Evolutionary conservation across 2,113 vertebrate genomes (phyloP).

Genomic region (Etia nguti): DNA sequence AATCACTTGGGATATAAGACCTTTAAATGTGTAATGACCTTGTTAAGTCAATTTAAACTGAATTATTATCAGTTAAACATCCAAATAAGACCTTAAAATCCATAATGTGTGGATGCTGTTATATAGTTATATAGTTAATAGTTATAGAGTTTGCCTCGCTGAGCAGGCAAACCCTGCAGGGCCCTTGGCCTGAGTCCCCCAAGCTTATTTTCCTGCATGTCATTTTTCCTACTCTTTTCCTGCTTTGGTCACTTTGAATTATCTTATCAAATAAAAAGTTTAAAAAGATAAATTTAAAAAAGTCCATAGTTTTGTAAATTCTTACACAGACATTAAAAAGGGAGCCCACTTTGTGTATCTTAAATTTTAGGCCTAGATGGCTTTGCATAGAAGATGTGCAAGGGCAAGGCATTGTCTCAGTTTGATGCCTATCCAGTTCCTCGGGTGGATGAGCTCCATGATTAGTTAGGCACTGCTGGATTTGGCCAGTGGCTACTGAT

Average conservation of each 20-base stretch:
- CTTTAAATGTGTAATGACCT: background rate
- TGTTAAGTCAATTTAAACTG: background rate
- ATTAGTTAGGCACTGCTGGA: background rate
- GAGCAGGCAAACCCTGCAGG: background rate
- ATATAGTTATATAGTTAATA: background rate
- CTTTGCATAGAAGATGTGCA: background rate
- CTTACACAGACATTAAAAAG: background rate
- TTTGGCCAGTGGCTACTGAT: background rate
- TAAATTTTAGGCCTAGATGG: background rate
- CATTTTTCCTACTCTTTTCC: background rate
- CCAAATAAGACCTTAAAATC: background rate
- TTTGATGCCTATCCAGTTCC: background rate
- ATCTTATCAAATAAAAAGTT: background rate
- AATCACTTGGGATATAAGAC: background rate
- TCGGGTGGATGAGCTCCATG: fast-evolving
- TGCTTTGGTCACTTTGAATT: background rate
- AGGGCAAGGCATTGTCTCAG: background rate
- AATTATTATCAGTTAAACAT: background rate
- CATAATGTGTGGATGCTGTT: background rate
- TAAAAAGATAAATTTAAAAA: background rate
- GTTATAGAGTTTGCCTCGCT: background rate
- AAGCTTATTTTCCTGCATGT: background rate
- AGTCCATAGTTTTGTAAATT: background rate
- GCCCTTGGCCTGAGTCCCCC: background rate
- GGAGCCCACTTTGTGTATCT: background rate